Conservation (phyloP, 2,797 vertebrate genomes). For the Anisognathus igniventris region DNA sequence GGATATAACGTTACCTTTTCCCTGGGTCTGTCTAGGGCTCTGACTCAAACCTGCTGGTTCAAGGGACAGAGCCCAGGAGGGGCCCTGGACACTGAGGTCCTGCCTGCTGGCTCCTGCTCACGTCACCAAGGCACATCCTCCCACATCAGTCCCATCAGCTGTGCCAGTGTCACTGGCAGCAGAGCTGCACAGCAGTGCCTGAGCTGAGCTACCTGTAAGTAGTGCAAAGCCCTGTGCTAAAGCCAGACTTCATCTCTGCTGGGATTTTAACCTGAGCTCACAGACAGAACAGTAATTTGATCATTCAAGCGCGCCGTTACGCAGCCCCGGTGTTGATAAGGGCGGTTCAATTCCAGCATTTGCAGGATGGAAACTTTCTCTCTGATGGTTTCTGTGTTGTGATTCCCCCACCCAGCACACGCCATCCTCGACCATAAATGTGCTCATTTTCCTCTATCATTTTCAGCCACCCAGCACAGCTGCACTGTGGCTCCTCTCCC, state of each 20-base stretch:
- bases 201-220: not conserved
- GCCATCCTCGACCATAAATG: not conserved
- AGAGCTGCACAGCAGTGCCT: not conserved
- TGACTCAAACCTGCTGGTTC: not conserved
- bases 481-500: not conserved
- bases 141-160: rapidly evolving
- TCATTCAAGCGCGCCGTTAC: rapidly evolving
- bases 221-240: not conserved
- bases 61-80: not conserved
- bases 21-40: not conserved
- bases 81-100: not conserved
- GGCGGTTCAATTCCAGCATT: not conserved
- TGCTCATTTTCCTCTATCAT: not conserved
- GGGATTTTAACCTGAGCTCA: not conserved
- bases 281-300: not conserved
- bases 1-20: not conserved
- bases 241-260: not conserved
- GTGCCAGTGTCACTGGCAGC: not conserved
- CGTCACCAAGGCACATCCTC: rapidly evolving
- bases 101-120: not conserved
- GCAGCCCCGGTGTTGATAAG: not conserved
- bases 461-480: not conserved
- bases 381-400: not conserved
- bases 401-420: not conserved
- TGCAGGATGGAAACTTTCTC: not conserved